phyloP scores from a whole-genome alignment of 2,888 invertebrate species.

The Synergus gifuensis region DNA sequence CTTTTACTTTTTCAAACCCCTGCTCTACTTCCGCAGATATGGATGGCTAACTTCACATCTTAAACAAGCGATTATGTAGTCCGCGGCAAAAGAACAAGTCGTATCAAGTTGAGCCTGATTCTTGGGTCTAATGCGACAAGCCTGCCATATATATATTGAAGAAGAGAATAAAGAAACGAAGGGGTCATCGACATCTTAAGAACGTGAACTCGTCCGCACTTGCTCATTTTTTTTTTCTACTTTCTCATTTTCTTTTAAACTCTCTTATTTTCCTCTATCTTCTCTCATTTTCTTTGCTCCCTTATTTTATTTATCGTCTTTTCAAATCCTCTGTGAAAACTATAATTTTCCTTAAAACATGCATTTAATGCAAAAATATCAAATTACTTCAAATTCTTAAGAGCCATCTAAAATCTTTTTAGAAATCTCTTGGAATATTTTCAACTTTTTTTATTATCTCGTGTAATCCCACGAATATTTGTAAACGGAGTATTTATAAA shows the following conservation, averaged over 20 bases:
- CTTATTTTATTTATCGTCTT: constrained; percentile 33
- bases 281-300: constrained; percentile 43
- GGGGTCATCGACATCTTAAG: constrained; percentile 72
- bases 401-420: too few relatives aligned
- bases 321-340: neutral
- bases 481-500: too few relatives aligned
- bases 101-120: constrained; percentile 51
- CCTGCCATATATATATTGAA: constrained; percentile 42
- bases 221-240: constrained; percentile 58
- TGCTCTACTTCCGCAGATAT: constrained; percentile 4
- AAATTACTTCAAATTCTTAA: too few relatives aligned
- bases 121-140: constrained; percentile 49
- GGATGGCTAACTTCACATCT: constrained; percentile 4
- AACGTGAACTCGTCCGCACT: constrained; percentile 68
- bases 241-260: constrained; percentile 43
- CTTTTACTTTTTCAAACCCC: constrained; percentile 17
- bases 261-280: constrained; percentile 50
- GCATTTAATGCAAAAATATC: too few relatives aligned
- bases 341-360: neutral
- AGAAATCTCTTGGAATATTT: too few relatives aligned
- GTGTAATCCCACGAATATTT: too few relatives aligned
- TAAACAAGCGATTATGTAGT: constrained; percentile 25
- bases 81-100: constrained; percentile 7
- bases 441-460: too few relatives aligned
- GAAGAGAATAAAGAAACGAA: constrained; percentile 45